These are phyloP conservation scores for Hydropotes inermis DNA, from an alignment of 2,113 vertebrate genomes.

Conservation along the genomic window DNA sequence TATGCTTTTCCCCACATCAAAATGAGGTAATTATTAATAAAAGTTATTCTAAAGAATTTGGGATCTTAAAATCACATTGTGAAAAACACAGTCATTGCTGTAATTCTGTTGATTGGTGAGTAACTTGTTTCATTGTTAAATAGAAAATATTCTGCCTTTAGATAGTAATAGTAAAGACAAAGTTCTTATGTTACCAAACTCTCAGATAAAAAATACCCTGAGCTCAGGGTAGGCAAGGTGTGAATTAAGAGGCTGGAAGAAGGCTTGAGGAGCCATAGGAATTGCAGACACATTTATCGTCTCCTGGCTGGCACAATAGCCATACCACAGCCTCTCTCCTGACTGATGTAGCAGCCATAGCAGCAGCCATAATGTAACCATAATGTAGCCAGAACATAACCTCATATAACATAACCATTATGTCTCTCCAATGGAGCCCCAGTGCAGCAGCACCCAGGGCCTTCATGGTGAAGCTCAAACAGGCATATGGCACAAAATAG, in stretches of 20 bases:
- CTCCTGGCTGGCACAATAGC: neutral
- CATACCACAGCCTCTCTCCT: neutral
- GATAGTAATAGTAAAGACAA: neutral
- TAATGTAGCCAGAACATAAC: neutral
- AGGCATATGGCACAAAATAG: neutral
- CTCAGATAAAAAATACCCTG: neutral
- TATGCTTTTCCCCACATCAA: neutral
- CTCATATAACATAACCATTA: neutral
- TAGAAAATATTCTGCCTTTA: neutral
- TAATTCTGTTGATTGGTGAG: neutral
- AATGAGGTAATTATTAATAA: neutral
- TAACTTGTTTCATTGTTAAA: neutral
- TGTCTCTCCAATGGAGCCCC: neutral
- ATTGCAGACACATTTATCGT: accelerated
- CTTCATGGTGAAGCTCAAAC: neutral
- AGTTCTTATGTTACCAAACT: neutral
- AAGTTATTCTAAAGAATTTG: neutral
- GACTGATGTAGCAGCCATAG: neutral
- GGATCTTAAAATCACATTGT: neutral
- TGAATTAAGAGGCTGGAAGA: neutral
- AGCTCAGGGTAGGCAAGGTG: neutral
- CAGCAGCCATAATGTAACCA: neutral
- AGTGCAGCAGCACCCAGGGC: neutral
- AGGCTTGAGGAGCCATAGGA: neutral
- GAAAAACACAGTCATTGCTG: neutral